Evolutionary conservation across 2,888 invertebrate species (phyloP), one percentile per base, ranked within the genome.

Genomic region (Cerastoderma edule): DNA sequence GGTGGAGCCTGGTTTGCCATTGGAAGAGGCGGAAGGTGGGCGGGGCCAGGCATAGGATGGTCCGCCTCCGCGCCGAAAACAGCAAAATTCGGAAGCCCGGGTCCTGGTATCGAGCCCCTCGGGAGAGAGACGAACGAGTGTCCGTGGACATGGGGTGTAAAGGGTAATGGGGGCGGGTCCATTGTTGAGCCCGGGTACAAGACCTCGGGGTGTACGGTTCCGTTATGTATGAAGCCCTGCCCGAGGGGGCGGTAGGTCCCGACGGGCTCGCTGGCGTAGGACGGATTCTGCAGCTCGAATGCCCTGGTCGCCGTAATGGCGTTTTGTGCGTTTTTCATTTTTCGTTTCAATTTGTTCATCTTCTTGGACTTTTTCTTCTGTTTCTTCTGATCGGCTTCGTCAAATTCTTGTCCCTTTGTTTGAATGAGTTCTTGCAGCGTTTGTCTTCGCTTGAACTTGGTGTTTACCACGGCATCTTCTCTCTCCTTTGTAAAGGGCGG

Each of bases 291-390:
- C 2, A 72, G 48, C 19, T 60, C 28, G n/a, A 72, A 72, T 10
- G 53, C 60, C 24, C 44, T 46, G 13, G 50, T 48, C 19, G 73
- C 63, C 50, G 27, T 68, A 1, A 67, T 50, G 16, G 44, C 73
- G 33, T 63, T 22, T n/a, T 24, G 30, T 10, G 53, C 60, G n/a
- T 68, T 67, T 30, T 46, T 50, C 5, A 68, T 1, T 16, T 13
- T 35, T 24, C 27, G 35, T 33, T 24, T 60, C 39, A n/a, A 2
- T 16, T 28, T 57, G 22, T 60, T 35, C 27, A 33, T 39, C 30
- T 64, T 53, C 28, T 60, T 67, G 8, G 28, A 16, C 24, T 30
- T 65, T 27, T 67, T 67, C 48, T 56, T 72, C 19, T 19, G 19
- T 22, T 39, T 60, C 27, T 39, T 27, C 8, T 60, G 13, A 6